Evolutionary conservation across 1,140 invertebrate species (phyloP).

Genomic region (Orius laevigatus): DNA sequence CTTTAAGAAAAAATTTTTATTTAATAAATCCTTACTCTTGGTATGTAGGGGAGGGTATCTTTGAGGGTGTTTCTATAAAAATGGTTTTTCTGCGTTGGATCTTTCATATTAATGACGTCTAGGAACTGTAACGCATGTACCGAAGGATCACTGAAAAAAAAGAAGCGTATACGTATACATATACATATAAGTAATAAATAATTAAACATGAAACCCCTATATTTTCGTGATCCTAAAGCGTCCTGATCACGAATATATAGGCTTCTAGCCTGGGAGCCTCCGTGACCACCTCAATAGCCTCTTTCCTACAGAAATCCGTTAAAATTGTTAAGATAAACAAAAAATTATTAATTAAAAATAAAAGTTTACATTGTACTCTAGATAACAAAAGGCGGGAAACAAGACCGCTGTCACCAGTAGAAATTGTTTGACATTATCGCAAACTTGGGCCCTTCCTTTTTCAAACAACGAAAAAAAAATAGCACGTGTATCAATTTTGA

Average conservation of each 20-base stretch:
- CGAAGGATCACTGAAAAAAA: constrained; percentile 58
- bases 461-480: too few species aligned
- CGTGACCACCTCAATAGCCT: too few species aligned
- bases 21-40: constrained; percentile 48
- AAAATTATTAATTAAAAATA: neutral
- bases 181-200: constrained; percentile 11
- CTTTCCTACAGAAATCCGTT: neutral
- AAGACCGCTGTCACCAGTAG: too few species aligned
- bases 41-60: constrained; percentile 73
- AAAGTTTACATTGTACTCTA: too few species aligned
- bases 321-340: neutral
- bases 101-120: constrained; percentile 85
- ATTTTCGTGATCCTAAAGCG: too few species aligned
- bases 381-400: too few species aligned
- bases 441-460: too few species aligned
- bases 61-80: constrained; percentile 76
- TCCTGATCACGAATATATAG: too few species aligned
- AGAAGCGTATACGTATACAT: constrained; percentile 23
- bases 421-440: too few species aligned
- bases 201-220: too few species aligned
- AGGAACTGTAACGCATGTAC: constrained; percentile 80
- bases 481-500: too few species aligned
- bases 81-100: constrained; percentile 68
- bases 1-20: neutral
- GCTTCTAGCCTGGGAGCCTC: too few species aligned